A percentile compares a stretch with the other conserved stretches of the same genome.
Conservation (phyloP, 2,888 invertebrate species). For the Steinernema hermaphroditum region DNA sequence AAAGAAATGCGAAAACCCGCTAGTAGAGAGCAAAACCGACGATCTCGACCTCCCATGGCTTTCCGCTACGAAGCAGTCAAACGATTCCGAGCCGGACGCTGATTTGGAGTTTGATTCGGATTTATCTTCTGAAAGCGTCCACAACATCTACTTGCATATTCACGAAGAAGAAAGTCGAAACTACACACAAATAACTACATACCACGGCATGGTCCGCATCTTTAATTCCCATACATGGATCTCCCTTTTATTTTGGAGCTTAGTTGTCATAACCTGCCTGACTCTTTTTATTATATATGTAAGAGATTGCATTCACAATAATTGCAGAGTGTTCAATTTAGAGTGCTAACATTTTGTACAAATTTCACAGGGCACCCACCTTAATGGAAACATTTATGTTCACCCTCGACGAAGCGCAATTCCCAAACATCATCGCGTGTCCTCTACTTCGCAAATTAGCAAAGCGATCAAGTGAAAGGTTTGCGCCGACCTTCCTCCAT, state of each 20-base stretch:
- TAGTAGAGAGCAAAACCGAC: neutral
- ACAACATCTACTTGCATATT: conserved; percentile 19
- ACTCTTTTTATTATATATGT: conserved; percentile 41
- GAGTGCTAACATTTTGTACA: conserved; percentile 18
- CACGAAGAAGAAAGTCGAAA: conserved; percentile 21
- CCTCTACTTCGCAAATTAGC: neutral
- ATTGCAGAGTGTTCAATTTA: neutral
- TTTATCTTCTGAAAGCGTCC: neutral
- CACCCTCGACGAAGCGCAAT: neutral
- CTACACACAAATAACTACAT: conserved; percentile 1
- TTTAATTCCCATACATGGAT: conserved; percentile 38
- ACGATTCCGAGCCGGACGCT: neutral
- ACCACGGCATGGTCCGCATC: conserved; percentile 32
- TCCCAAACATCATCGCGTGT: neutral
- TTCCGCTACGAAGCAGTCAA: neutral
- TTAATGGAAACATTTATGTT: neutral
- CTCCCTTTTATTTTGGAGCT: conserved; percentile 37
- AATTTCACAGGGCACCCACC: conserved; percentile 1
- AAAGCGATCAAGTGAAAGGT: too few relatives aligned
- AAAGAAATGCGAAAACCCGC: neutral
- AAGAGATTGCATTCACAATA: neutral
- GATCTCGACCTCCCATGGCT: neutral
- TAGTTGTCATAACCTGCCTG: conserved; percentile 40
- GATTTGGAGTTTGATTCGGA: too few relatives aligned
- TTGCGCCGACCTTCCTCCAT: too few relatives aligned